phyloP scores from a whole-genome alignment of 2,888 invertebrate species.

The Globia sparganii region DNA sequence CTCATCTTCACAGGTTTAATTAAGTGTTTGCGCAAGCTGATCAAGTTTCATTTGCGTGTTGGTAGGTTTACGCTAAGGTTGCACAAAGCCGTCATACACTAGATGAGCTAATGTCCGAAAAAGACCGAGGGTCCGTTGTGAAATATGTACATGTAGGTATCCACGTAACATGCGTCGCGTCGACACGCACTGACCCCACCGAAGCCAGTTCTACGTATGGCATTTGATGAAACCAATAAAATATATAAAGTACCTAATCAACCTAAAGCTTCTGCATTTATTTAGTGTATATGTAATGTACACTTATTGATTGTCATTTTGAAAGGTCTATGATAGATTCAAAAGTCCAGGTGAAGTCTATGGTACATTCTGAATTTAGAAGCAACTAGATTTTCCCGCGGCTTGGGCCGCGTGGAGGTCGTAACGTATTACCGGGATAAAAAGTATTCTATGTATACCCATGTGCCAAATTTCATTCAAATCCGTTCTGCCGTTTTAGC shows the following conservation, averaged over 20 bases:
- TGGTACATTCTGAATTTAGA: not conserved
- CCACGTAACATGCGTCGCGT: conserved; percentile 50
- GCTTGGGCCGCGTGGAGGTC: not conserved
- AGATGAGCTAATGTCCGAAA: conserved; percentile 67
- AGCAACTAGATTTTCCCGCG: not conserved
- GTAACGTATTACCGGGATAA: no score
- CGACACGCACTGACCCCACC: conserved; percentile 76
- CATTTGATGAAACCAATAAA: conserved; percentile 82
- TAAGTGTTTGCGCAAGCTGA: conserved; percentile 65
- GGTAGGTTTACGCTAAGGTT: conserved; percentile 57
- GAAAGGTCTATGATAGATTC: conserved; percentile 26
- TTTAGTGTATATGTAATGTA: conserved; percentile 40
- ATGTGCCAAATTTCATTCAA: not conserved
- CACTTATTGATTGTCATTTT: conserved; percentile 40
- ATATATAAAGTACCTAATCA: conserved; percentile 65
- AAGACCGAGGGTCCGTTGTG: conserved; percentile 74
- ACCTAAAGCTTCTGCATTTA: conserved; percentile 61
- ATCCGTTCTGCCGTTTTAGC: not conserved
- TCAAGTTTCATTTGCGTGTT: conserved; percentile 58
- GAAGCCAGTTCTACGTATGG: conserved; percentile 82
- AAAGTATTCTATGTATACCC: not conserved
- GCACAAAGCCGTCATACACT: conserved; percentile 67
- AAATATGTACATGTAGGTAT: conserved; percentile 67
- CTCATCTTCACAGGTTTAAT: conserved; percentile 52
- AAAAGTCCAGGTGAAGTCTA: conserved; percentile 38